Base-by-base conservation (phyloP, 2,113 vertebrate genomes). In the Lagopus leucura region DNA sequence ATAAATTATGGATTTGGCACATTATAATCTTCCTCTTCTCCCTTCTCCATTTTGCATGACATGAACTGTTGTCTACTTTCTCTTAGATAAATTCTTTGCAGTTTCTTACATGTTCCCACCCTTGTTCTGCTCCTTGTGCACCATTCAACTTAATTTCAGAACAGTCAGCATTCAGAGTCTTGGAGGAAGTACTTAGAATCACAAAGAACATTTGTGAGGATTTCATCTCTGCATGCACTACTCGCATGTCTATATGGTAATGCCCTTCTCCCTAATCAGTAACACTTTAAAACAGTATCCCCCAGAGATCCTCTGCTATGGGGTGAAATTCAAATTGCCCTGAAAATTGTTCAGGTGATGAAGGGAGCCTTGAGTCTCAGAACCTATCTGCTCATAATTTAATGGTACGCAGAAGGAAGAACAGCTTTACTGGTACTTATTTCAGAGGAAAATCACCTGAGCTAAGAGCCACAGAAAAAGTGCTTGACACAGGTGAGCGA, bases 121-220 rank as follows among this genome's bases (percentile, higher is more conserved):
- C 2, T 0, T 55, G n/a, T 81, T 70, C 40, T 70, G 18, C 8
- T 48, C 21, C 34, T 4, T 52, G 10, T 1, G 2, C 13, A 65
- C 4, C 14, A 40, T 21, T 10, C 2, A 3, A 6, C 5, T 71
- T 70, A 52, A n/a, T n/a, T 71, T 11, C 57, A 82, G 15, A 42
- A 8, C 38, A 13, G 64, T 60, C 19, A 45, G 13, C 32, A 34
- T 55, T 22, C 50, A 34, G 45, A 25, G 52, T 63, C 5, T 27
- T 8, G n/a, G 40, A 79, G 5, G 60, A 72, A 76, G 16, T 28
- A 11, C 36, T 74, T 34, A 69, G 28, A 32, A 21, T n/a, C 47
- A 75, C 47, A 18, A 5, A 42, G 13, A n/a, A 69, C 27, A 13
- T 67, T 77, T 55, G 55, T 19, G 25, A 74, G 17, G 43, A 45